A percentile compares a stretch with the other conserved stretches of the same genome.
Conservation (phyloP, 2,113 vertebrate species). For the Ia io region DNA sequence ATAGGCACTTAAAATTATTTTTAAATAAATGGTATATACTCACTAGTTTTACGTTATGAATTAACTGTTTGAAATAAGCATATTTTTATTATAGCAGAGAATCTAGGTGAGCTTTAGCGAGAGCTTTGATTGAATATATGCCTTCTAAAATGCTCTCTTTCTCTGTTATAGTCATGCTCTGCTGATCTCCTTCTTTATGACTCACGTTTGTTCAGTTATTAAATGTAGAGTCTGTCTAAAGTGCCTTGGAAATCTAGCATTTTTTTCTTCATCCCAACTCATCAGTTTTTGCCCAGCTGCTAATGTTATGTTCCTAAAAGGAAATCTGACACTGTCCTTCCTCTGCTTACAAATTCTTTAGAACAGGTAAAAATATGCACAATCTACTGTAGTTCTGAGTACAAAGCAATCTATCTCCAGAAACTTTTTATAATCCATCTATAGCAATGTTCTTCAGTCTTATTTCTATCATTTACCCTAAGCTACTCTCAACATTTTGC, state of each 20-base stretch:
- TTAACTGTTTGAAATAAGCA: neutral
- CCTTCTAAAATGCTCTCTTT: neutral
- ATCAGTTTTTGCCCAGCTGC: constrained; percentile 22
- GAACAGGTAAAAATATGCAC: neutral
- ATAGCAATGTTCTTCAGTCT: neutral
- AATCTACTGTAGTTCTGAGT: neutral
- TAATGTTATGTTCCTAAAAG: neutral
- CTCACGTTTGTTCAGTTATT: constrained; percentile 33
- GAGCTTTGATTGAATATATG: neutral
- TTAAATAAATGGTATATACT: neutral
- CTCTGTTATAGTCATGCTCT: neutral
- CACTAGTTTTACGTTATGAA: neutral
- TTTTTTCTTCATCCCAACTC: neutral
- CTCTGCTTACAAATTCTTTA: neutral
- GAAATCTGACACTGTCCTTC: neutral
- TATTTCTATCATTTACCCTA: neutral
- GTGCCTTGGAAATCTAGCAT: neutral
- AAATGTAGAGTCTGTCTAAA: constrained; percentile 44
- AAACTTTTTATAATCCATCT: neutral
- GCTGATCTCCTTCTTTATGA: neutral
- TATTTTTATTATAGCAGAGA: neutral
- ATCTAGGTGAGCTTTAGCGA: neutral
- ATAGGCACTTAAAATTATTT: neutral
- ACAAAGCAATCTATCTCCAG: neutral
- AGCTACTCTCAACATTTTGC: neutral